These are phyloP conservation scores for Pristionchus pacificus DNA, from an alignment of 1,140 invertebrate species.

Conservation along the genomic window DNA sequence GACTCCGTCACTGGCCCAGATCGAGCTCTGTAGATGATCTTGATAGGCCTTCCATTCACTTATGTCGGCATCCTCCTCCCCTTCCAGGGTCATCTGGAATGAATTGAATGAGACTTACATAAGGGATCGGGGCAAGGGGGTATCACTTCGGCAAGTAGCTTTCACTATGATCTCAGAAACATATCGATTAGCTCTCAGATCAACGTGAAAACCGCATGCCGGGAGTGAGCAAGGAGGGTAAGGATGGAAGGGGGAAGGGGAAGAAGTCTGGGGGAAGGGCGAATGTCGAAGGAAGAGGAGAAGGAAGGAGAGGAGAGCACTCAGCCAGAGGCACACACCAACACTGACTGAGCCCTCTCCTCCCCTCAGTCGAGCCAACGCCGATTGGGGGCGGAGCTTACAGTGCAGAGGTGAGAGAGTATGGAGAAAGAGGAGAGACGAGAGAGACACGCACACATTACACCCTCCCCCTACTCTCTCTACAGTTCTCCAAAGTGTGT, in stretches of 20 bases:
- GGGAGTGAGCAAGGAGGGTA: neutral
- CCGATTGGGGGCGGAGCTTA: neutral
- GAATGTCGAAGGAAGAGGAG: slow-evolving; percentile 6
- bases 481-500: neutral
- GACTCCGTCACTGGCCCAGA: no score
- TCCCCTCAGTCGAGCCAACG: neutral
- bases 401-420: neutral
- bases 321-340: slow-evolving; percentile 4
- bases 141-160: slow-evolving; percentile 21
- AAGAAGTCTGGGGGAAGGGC: neutral
- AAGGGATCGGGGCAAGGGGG: no score
- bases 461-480: no score
- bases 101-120: no score
- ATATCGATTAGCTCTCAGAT: slow-evolving; percentile 15
- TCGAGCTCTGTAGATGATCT: no score
- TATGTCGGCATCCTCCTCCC: no score
- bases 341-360: neutral
- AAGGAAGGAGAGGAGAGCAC: slow-evolving; percentile 6
- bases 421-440: neutral
- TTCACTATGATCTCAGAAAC: slow-evolving; percentile 37
- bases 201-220: slow-evolving; percentile 30
- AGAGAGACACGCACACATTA: neutral
- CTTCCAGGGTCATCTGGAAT: no score
- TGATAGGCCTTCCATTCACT: no score
- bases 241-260: slow-evolving; percentile 2